Evolutionary conservation across 2,797 vertebrate genomes (phyloP), one percentile per base, ranked within the genome.

Genomic region (Muscicapa comitata): DNA sequence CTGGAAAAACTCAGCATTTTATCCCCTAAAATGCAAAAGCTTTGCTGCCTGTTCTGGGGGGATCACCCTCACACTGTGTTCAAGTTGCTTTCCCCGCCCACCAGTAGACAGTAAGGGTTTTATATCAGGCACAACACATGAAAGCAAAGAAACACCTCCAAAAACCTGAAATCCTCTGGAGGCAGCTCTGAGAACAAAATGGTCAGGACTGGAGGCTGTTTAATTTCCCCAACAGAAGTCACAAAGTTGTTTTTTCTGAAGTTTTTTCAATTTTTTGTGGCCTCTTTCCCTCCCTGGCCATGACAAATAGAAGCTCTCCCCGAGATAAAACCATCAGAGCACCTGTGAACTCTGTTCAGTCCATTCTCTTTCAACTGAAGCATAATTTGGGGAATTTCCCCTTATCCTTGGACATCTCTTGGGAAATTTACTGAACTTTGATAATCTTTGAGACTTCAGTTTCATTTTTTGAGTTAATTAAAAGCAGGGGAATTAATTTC

Each of bases 171-270:
- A 61, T 50, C 11, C 59, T 43, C 86, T 59, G 43, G 31, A 67
- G 51, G 5, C 57, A 66, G 37, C 47, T 88, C 86, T 53, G 45
- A 77, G 61, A 90, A 77, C 31, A 53, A 84, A 83, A 71, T 2
- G 2, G 2, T 25, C 0, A 0, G 15, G 28, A 10, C 11, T 55
- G 20, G 7, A 21, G 28, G 57, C 21, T 48, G 23, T 13, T 68
- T 17, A 15, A 78, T 65, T 88, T 37, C 47, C 38, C 48, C 19
- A 78, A 68, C 13, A 57, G 37, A 75, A 82, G 28, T 19, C 50
- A 87, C 12, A 19, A n/a, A 33, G 15, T 21, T 75, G 25, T 2
- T 57, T 72, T 85, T 82, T 50, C 45, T 54, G 37, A 45, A 4
- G 0, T 42, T 40, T 38, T 42, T 57, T 79, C 31, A 35, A 9